Evolutionary conservation across 2,797 vertebrate species (phyloP).

Genomic region (Rhinoraja longicauda): DNA sequence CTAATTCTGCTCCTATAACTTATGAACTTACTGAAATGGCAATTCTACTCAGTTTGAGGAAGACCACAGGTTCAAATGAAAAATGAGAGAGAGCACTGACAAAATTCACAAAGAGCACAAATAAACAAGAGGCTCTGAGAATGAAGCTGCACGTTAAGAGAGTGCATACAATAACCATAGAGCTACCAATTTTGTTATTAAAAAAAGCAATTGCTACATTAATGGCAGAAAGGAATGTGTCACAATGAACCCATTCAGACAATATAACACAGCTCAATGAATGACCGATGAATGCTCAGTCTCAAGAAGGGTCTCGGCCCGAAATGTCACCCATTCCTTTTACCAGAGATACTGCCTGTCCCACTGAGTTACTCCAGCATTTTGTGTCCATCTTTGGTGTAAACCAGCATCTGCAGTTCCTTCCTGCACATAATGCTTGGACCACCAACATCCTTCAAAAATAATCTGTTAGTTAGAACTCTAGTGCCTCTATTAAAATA

Average conservation of each 20-base stretch:
- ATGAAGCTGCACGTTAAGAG: not conserved
- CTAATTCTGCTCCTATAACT: no score
- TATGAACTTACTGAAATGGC: not conserved
- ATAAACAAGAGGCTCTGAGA: not conserved
- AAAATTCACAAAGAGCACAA: not conserved
- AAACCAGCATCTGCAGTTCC: no score
- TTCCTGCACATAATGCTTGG: no score
- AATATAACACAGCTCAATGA: not conserved
- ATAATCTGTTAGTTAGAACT: not conserved
- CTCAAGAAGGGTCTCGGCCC: no score
- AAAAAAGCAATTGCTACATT: not conserved
- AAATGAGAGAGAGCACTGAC: not conserved
- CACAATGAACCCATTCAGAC: not conserved
- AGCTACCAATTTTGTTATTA: not conserved
- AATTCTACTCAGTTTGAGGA: not conserved
- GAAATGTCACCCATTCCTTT: no score
- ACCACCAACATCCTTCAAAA: not conserved
- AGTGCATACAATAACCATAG: not conserved
- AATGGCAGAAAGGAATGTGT: not conserved
- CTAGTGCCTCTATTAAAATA: no score
- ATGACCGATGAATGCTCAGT: not conserved
- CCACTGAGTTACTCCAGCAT: no score
- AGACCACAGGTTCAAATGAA: not conserved
- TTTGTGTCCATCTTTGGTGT: no score
- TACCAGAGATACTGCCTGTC: no score